Percentiles rank a stretch among this genome's conserved stretches.
These are phyloP conservation scores for Poecilia latipinna DNA, from an alignment of 2,113 vertebrate species.

Conservation along the genomic window DNA sequence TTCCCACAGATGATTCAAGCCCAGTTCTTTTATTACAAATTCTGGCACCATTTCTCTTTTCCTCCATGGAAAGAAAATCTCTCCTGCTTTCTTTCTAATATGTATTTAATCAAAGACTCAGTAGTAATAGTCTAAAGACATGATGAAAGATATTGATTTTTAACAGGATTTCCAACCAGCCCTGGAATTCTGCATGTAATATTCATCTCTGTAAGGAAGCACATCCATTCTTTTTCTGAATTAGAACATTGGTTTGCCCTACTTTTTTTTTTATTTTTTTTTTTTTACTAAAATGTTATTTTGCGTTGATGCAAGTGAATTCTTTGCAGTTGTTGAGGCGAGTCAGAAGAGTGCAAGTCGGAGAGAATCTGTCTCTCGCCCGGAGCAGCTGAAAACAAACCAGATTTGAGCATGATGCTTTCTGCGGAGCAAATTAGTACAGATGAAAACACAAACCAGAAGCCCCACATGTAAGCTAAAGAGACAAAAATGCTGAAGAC, in stretches of 20 bases:
- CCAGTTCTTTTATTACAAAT: conserved; percentile 36
- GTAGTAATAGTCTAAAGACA: conserved; percentile 16
- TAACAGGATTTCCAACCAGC: conserved; percentile 9
- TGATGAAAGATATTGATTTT: conserved; percentile 31
- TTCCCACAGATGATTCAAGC: conserved; percentile 36
- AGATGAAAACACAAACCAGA: conserved; percentile 57
- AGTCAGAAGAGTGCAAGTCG: conserved; percentile 58
- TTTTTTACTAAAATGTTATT: conserved; percentile 39
- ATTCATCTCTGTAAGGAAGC: conserved; percentile 18
- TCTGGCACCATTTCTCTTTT: background rate
- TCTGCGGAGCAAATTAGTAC: conserved; percentile 65
- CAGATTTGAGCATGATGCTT: conserved; percentile 64
- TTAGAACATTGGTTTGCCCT: conserved; percentile 41
- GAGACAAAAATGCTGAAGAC: conserved; percentile 28
- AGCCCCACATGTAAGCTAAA: conserved; percentile 72
- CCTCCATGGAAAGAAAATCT: background rate
- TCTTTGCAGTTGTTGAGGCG: conserved; percentile 53
- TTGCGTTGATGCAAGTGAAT: conserved; percentile 57
- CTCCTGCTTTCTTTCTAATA: conserved; percentile 18
- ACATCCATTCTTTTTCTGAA: conserved; percentile 18
- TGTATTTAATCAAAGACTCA: conserved; percentile 21
- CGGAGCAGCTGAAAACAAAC: conserved; percentile 65
- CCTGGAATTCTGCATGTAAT: conserved; percentile 13
- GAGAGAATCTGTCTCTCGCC: conserved; percentile 64
- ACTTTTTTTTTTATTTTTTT: conserved; percentile 43